Percentiles rank a stretch among this genome's conserved stretches.
Evolutionary conservation across 2,888 invertebrate genomes (phyloP).

Genomic region (Noctua janthina): DNA sequence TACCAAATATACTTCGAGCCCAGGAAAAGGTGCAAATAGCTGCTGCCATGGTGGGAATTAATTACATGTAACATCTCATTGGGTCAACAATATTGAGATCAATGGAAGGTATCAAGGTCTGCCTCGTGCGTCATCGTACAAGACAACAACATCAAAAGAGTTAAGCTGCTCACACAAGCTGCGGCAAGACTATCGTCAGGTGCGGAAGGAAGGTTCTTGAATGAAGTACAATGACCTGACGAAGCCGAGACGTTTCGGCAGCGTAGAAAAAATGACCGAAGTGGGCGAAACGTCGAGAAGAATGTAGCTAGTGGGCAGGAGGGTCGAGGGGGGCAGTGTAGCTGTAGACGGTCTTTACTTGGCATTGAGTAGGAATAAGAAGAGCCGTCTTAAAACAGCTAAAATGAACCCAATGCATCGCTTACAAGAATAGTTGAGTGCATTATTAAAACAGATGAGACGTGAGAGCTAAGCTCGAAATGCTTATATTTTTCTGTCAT

Average conservation of each 20-base stretch:
- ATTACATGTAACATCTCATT: constrained; percentile 27
- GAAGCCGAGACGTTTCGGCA: background rate
- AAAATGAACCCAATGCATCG: background rate
- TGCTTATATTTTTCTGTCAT: background rate
- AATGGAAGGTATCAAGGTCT: constrained; percentile 25
- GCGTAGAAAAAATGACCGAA: constrained; percentile 20
- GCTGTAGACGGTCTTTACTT: constrained; percentile 2
- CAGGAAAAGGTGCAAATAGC: background rate
- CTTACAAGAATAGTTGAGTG: constrained; percentile 8
- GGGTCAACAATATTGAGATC: constrained; percentile 21
- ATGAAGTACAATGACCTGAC: constrained; percentile 44
- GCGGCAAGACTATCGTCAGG: constrained; percentile 9
- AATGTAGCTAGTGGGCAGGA: background rate
- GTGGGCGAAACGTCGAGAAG: constrained; percentile 21
- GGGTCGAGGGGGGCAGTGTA: background rate
- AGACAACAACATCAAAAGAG: constrained; percentile 20
- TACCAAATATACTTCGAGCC: background rate
- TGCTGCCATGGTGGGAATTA: background rate
- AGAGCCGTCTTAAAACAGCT: background rate
- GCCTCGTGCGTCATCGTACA: constrained; percentile 20
- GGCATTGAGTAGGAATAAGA: background rate
- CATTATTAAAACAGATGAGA: constrained; percentile 6
- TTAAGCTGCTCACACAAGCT: background rate
- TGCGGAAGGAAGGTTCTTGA: constrained; percentile 39
- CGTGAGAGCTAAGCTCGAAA: constrained; percentile 1